phyloP scores from a whole-genome alignment of 2,888 invertebrate species.

The Caenorhabditis sinica region DNA sequence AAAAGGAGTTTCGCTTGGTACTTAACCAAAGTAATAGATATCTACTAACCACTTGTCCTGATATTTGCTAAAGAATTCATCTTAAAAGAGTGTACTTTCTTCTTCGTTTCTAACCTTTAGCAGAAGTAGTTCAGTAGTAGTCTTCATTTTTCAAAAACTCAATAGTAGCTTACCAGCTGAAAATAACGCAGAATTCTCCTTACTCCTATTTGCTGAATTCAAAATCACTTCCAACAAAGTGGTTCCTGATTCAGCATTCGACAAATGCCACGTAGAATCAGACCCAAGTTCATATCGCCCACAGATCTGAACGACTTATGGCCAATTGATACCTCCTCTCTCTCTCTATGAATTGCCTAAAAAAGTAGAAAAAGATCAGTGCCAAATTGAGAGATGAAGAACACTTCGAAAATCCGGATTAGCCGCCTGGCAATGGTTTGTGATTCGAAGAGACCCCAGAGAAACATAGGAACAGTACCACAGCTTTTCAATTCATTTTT shows the following conservation, averaged over 20 bases:
- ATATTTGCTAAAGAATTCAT: neutral
- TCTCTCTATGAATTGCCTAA: neutral
- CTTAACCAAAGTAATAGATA: conserved; percentile 29
- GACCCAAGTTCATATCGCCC: conserved; percentile 2
- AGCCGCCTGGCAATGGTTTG: conserved; percentile 19
- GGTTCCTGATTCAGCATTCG: neutral
- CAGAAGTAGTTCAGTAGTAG: neutral
- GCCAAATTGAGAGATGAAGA: conserved; percentile 33
- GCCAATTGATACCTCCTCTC: neutral
- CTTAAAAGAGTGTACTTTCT: neutral
- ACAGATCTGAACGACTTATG: neutral
- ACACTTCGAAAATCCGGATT: conserved; percentile 56
- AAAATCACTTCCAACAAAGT: too few species aligned
- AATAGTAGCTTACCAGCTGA: too few species aligned
- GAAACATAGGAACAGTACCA: conserved; percentile 19
- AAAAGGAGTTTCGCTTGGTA: conserved; percentile 20
- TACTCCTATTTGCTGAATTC: neutral
- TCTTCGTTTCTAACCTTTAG: neutral
- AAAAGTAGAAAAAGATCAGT: conserved; percentile 38
- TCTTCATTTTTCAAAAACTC: neutral
- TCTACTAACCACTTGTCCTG: conserved; percentile 44
- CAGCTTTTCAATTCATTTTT: conserved; percentile 25
- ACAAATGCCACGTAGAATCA: conserved; percentile 1
- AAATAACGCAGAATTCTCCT: too few species aligned
- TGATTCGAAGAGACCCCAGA: conserved; percentile 8